A percentile compares a stretch with the other conserved stretches of the same genome.
phyloP scores from a whole-genome alignment of 1,140 invertebrate species.

The Panagrolaimus sp. region DNA sequence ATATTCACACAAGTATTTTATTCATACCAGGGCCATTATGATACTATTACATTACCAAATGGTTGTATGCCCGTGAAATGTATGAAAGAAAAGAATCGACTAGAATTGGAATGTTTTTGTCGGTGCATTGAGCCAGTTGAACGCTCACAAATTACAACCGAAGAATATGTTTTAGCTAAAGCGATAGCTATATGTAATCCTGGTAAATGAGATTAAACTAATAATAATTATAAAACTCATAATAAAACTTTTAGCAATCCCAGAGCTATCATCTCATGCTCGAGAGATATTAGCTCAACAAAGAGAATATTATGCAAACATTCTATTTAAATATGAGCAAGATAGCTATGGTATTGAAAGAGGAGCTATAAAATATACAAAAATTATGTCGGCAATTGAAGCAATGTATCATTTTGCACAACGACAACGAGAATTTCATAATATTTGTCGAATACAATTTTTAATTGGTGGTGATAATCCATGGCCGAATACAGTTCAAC shows the following conservation, averaged over 20 bases:
- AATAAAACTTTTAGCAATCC: too few relatives aligned
- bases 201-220: neutral
- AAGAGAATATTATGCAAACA: neutral
- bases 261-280: too few relatives aligned
- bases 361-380: neutral
- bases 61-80: neutral
- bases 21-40: neutral
- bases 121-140: neutral
- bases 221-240: too few relatives aligned
- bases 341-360: neutral
- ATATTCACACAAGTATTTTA: neutral
- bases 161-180: neutral
- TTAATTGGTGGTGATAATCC: too few relatives aligned
- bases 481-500: too few relatives aligned
- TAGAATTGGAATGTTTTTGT: neutral
- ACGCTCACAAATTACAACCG: neutral
- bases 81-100: neutral
- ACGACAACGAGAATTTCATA: neutral
- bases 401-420: slow-evolving; percentile 1
- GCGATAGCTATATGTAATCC: neutral
- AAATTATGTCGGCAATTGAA: neutral
- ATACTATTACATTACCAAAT: neutral
- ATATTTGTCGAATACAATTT: too few relatives aligned
- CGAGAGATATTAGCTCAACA: neutral
- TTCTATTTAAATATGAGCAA: neutral